Evolutionary conservation across 2,113 vertebrate species (phyloP), one percentile per base, ranked within the genome.

Genomic region (Sander vitreus): DNA sequence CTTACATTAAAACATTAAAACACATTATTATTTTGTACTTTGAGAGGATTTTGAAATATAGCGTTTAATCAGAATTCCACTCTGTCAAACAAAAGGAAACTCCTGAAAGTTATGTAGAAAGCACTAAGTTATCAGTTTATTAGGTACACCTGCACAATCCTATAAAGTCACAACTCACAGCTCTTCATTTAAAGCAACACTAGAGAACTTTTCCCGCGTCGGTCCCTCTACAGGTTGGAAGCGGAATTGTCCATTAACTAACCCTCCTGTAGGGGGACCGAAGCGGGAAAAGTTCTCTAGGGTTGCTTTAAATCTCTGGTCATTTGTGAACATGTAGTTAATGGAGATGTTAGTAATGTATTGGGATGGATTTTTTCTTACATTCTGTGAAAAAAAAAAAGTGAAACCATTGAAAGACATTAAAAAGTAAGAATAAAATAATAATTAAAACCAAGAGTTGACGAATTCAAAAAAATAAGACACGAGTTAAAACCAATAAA

Each of bases 1-100:
- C 30, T 39, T 45, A 65, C 18, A 30, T 47, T 16, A 6, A 57
- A 63, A 68, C 18, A 30, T 47, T 16, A 6, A 57, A 57, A 63
- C 0, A 1, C 30, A 53, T 18, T n/a, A 83, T 43, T 85, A 68
- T 54, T 51, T 55, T 47, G 14, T 23, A 21, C 30, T 50, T 6
- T 51, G 5, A 57, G n/a, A 51, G 18, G 27, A 59, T 58, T 75
- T 48, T 23, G 25, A 62, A 59, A 73, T 69, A 21, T 43, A 57
- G 10, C 60, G 71, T 43, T 77, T 27, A 25, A 51, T 66, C 6
- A 27, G 8, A 36, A 25, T 27, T 66, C 21, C 15, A 50, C 15
- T 36, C 2, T 4, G 3, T 62, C 30, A 25, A 73, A 73, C 57
- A 72, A 43, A 72, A 27, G 14, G 36, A 65, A 48, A 78, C 33